Conservation (phyloP, 2,888 invertebrate genomes). For the Chloromyia formosa region DNA sequence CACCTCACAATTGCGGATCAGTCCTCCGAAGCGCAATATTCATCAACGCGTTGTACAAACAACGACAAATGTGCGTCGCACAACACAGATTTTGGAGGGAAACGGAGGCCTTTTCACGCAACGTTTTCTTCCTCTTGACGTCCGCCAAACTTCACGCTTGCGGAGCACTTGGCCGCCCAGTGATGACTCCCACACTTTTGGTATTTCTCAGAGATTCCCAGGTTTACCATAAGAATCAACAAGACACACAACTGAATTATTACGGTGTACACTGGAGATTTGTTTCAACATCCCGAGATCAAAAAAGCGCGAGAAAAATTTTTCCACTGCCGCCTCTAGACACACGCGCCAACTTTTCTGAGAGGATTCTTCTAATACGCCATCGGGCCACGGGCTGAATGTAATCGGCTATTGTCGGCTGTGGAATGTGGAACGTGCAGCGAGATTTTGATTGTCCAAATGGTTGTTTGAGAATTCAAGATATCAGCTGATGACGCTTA, state of each 20-base stretch:
- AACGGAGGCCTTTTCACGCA: constrained; percentile 10
- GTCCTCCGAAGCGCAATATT: too few species aligned
- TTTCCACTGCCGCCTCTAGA: neutral
- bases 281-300: constrained; percentile 2
- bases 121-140: neutral
- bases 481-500: constrained; percentile 20
- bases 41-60: too few species aligned
- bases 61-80: too few species aligned
- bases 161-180: neutral
- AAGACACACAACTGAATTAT: neutral
- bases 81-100: constrained; percentile 30
- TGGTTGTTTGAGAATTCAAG: constrained; percentile 4
- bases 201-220: neutral
- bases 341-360: constrained; percentile 36
- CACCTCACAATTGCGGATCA: too few species aligned
- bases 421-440: constrained; percentile 9
- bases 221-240: neutral
- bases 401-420: neutral
- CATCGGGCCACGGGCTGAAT: neutral
- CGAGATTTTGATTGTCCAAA: neutral
- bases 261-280: neutral
- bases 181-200: neutral
- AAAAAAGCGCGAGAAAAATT: neutral
- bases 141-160: constrained; percentile 4
- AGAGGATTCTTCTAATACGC: neutral